Percentiles rank a stretch among this genome's conserved stretches.
Evolutionary conservation across 2,113 vertebrate genomes (phyloP).

Genomic region (Podiceps cristatus): DNA sequence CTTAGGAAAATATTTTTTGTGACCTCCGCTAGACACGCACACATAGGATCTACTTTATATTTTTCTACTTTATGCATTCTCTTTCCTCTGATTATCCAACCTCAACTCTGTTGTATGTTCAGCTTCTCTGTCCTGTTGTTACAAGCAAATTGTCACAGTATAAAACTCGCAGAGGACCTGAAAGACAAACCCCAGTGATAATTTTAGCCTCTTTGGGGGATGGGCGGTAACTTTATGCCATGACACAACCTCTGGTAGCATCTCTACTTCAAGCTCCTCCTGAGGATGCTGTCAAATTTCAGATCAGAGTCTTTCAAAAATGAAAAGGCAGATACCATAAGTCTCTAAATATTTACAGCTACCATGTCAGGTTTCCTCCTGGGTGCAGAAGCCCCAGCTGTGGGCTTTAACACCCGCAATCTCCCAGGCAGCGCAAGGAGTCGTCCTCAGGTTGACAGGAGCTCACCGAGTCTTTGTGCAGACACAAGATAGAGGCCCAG

Average conservation of each 20-base stretch:
- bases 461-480: background rate
- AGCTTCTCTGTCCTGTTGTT: background rate
- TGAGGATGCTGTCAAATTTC: background rate
- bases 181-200: background rate
- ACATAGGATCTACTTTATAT: background rate
- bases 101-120: background rate
- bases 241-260: background rate
- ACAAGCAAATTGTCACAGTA: background rate
- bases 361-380: background rate
- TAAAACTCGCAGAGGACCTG: background rate
- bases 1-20: background rate
- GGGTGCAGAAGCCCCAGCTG: background rate
- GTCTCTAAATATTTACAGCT: background rate
- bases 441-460: background rate
- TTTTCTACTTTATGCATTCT: background rate
- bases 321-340: accelerated
- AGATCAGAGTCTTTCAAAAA: background rate
- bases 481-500: background rate
- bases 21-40: background rate
- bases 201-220: background rate
- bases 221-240: background rate
- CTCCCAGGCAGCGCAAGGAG: background rate
- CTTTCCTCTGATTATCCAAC: background rate
- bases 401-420: background rate
- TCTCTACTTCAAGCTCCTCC: background rate